These are phyloP conservation scores for Emydoidea blandingii DNA, from an alignment of 2,797 vertebrate species.

Conservation along the genomic window DNA sequence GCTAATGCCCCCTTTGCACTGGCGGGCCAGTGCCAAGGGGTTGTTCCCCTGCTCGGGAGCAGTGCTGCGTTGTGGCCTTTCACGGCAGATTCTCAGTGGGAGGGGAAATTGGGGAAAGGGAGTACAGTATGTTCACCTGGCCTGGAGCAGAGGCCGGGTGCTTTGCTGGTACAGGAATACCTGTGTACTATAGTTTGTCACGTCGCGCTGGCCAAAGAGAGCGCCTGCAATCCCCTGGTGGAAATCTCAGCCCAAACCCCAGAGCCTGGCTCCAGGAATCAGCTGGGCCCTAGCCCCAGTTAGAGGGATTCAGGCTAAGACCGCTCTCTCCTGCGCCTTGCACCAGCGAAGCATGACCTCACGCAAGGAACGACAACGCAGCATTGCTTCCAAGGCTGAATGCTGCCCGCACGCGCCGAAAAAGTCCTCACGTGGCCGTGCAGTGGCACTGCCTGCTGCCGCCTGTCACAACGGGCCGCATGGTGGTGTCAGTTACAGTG, in stretches of 20 bases:
- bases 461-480: no score
- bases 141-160: not conserved
- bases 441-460: no score
- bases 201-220: not conserved
- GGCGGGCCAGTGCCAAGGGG: not conserved
- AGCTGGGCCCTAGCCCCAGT: not conserved
- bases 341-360: no score
- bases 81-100: not conserved
- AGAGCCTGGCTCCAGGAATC: not conserved
- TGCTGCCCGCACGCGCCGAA: fast-evolving
- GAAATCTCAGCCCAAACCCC: not conserved
- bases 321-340: no score
- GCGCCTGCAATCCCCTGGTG: not conserved
- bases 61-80: not conserved
- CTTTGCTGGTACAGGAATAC: not conserved
- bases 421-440: not conserved
- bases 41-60: no score
- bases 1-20: not conserved
- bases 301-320: not conserved
- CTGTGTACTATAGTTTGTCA: not conserved
- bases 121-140: not conserved
- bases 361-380: not conserved
- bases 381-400: not conserved
- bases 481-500: not conserved
- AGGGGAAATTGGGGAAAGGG: not conserved